Conservation (phyloP, 2,113 vertebrate genomes). For the Psephotus haematonotus region DNA sequence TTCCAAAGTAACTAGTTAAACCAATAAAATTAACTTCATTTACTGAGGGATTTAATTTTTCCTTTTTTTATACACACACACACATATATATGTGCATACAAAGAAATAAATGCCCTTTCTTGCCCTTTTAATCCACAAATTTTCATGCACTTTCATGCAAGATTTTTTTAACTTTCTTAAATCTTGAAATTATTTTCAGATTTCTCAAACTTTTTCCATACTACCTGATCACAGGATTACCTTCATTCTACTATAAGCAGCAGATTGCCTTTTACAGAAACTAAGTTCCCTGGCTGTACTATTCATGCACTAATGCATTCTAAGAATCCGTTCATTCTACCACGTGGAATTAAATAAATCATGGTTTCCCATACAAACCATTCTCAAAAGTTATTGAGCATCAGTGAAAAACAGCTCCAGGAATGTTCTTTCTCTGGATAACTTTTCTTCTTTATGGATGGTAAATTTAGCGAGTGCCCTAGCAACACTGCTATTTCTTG, state of each 20-base stretch:
- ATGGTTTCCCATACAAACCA: not conserved
- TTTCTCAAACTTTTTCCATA: not conserved
- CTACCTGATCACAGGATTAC: not conserved
- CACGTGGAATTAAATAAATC: not conserved
- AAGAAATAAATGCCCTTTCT: not conserved
- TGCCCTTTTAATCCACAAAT: not conserved
- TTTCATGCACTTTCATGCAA: not conserved
- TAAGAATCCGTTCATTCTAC: not conserved
- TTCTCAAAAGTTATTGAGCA: not conserved
- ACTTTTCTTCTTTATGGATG: not conserved
- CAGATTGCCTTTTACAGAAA: not conserved
- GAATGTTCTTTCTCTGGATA: not conserved
- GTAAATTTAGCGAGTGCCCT: not conserved
- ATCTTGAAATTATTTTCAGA: not conserved
- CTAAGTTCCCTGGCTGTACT: not conserved
- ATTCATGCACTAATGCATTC: not conserved
- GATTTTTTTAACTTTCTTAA: not conserved
- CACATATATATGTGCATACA: not conserved
- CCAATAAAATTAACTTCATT: not conserved
- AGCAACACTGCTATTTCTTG: not conserved
- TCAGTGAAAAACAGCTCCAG: not conserved
- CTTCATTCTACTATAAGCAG: not conserved
- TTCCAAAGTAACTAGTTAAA: not conserved
- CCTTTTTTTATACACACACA: not conserved
- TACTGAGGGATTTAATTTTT: not conserved